A percentile compares a stretch with the other conserved stretches of the same genome.
phyloP scores from a whole-genome alignment of 2,113 vertebrate genomes.

The Circaetus gallicus region DNA sequence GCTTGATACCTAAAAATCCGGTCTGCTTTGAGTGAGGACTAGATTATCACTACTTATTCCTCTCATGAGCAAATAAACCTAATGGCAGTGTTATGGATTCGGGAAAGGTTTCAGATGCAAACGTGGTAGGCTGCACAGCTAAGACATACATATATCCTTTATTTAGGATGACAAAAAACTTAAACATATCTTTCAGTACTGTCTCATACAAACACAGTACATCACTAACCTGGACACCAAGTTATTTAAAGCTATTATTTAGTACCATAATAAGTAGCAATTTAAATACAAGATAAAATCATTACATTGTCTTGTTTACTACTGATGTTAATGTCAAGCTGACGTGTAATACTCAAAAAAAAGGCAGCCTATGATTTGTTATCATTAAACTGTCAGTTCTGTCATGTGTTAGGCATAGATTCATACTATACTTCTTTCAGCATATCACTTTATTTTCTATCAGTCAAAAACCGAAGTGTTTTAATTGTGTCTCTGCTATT shows the following conservation, averaged over 20 bases:
- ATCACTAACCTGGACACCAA: constrained; percentile 77
- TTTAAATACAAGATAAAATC: constrained; percentile 81
- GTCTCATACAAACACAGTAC: constrained; percentile 68
- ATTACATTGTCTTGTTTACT: constrained; percentile 83
- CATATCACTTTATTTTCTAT: constrained; percentile 83
- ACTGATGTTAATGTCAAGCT: constrained; percentile 79
- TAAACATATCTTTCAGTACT: constrained; percentile 75
- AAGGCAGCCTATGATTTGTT: constrained; percentile 86
- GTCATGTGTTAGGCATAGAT: constrained; percentile 77
- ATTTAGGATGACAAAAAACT: constrained; percentile 76
- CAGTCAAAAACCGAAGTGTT: constrained; percentile 76
- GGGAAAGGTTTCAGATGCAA: constrained; percentile 66
- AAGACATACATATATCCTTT: constrained; percentile 71
- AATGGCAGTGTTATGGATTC: constrained; percentile 51
- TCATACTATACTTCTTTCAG: constrained; percentile 75
- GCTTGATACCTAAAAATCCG: constrained; percentile 2
- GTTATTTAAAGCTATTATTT: constrained; percentile 83
- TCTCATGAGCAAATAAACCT: constrained; percentile 30
- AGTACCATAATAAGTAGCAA: constrained; percentile 80
- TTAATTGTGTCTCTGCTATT: constrained; percentile 81
- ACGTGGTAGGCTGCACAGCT: background rate
- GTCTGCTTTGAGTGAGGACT: constrained; percentile 1
- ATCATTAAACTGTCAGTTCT: constrained; percentile 91
- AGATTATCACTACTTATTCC: background rate
- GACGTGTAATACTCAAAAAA: constrained; percentile 67